These are phyloP conservation scores for Fregata magnificens DNA, from an alignment of 2,113 vertebrate species.

Conservation along the genomic window DNA sequence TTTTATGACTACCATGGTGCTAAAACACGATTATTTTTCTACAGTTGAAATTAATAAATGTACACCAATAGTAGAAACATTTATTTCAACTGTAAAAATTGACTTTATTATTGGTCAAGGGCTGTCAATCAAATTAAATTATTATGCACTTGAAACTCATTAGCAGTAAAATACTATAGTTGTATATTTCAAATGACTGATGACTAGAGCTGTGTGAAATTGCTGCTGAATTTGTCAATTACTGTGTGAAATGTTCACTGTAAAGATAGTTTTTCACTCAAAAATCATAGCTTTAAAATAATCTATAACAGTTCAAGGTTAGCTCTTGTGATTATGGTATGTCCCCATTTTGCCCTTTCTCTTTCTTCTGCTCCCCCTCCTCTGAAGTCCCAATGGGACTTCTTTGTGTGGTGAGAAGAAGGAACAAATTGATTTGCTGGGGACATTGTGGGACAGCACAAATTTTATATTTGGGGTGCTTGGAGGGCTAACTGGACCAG, in stretches of 20 bases:
- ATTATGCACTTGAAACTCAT: slow-evolving; percentile 37
- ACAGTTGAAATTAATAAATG: neutral
- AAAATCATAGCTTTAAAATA: neutral
- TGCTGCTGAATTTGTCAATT: slow-evolving; percentile 35
- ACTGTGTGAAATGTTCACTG: neutral
- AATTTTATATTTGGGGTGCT: neutral
- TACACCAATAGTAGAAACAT: neutral
- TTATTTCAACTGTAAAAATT: slow-evolving; percentile 25
- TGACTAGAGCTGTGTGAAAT: slow-evolving; percentile 21
- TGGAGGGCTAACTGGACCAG: neutral
- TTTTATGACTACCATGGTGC: neutral
- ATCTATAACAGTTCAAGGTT: neutral
- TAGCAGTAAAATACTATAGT: neutral
- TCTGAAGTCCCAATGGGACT: neutral
- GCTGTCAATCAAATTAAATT: slow-evolving; percentile 29
- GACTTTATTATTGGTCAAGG: neutral
- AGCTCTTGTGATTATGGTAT: neutral
- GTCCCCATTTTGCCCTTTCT: neutral
- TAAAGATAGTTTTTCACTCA: neutral
- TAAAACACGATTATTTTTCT: neutral
- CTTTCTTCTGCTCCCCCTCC: neutral
- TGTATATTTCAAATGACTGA: slow-evolving; percentile 29
- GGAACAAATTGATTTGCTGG: neutral
- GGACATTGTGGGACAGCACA: neutral
- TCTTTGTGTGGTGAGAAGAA: neutral